phyloP scores from a whole-genome alignment of 2,113 vertebrate species.

The Xerus inauris region DNA sequence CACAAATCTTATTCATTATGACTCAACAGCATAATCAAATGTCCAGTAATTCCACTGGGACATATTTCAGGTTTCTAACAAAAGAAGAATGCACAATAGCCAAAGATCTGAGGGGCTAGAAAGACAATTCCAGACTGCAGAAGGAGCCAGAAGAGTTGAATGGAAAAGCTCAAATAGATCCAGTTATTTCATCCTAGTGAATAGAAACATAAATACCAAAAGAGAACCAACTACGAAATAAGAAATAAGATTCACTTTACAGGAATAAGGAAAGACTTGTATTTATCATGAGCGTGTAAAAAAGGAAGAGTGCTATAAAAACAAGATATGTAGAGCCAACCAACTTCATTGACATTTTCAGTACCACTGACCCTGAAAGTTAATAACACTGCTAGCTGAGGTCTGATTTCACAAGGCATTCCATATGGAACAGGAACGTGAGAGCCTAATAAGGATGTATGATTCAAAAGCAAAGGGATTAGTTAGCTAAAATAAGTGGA shows the following conservation, averaged over 20 bases:
- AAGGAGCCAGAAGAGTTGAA: not conserved
- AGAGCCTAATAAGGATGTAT: slow-evolving; percentile 62
- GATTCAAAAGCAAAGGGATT: slow-evolving; percentile 64
- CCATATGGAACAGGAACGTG: slow-evolving; percentile 39
- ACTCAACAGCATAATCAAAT: not conserved
- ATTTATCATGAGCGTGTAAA: slow-evolving; percentile 46
- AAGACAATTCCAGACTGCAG: not conserved
- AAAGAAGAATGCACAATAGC: not conserved
- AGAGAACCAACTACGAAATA: slow-evolving; percentile 15
- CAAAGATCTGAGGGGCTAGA: not conserved
- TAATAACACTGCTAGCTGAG: not conserved
- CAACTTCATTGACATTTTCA: slow-evolving; percentile 63
- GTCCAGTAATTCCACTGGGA: not conserved
- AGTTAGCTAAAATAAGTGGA: slow-evolving; percentile 67
- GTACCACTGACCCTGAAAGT: slow-evolving; percentile 53
- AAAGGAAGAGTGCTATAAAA: slow-evolving; percentile 24
- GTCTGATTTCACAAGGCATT: slow-evolving; percentile 66
- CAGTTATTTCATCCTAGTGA: slow-evolving; percentile 31
- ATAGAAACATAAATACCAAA: not conserved
- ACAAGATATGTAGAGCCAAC: slow-evolving; percentile 19
- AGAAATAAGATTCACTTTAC: slow-evolving; percentile 26
- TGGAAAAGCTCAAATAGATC: not conserved
- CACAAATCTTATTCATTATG: not conserved
- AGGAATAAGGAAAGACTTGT: slow-evolving; percentile 19
- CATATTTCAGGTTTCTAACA: slow-evolving; percentile 8